Evolutionary conservation across 1,140 invertebrate species (phyloP), one percentile per base, ranked within the genome.

Genomic region (Heterodera carotae): DNA sequence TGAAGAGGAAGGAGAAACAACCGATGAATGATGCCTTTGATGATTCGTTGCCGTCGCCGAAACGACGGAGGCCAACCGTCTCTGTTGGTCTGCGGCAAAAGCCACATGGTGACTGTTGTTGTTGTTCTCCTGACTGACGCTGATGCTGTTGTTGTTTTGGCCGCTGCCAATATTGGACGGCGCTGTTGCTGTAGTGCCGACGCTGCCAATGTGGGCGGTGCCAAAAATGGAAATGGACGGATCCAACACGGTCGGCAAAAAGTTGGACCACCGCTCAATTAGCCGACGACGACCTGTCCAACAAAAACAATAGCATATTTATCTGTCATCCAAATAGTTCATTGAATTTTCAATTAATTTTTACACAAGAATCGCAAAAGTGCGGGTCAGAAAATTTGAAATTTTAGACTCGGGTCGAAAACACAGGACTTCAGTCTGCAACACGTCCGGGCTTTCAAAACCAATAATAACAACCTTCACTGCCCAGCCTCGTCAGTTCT

Each of bases 261-360:
- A 97, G 74, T 95, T 93, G 0, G 94, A 92, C 96, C 96, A 99
- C 81, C 92, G 92, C 85, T 98, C 95, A 0, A 99, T 94, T 10
- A 99, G 89, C 1, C 92, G 90, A 89, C 96, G 96, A 31, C 96
- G 91, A 1, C 96, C 96, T 88, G 7, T 6, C 43, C 34, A 10
- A 27, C 78, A 25, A 2, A 31, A n/a, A 78, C n/a, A n/a, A n/a
- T n/a, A n/a, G n/a, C n/a, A n/a, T n/a, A n/a, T n/a, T n/a, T n/a
- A n/a, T n/a, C n/a, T n/a, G n/a, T n/a, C n/a, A n/a, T n/a, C n/a
- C n/a, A n/a, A n/a, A n/a, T n/a, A n/a, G n/a, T n/a, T n/a, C n/a
- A n/a, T n/a, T n/a, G n/a, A n/a, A n/a, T n/a, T n/a, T n/a, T n/a
- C n/a, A n/a, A n/a, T n/a, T n/a, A n/a, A n/a, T n/a, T n/a, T n/a